Base-by-base conservation (phyloP, 2,888 invertebrate species). In the Ormyrus labotus region DNA sequence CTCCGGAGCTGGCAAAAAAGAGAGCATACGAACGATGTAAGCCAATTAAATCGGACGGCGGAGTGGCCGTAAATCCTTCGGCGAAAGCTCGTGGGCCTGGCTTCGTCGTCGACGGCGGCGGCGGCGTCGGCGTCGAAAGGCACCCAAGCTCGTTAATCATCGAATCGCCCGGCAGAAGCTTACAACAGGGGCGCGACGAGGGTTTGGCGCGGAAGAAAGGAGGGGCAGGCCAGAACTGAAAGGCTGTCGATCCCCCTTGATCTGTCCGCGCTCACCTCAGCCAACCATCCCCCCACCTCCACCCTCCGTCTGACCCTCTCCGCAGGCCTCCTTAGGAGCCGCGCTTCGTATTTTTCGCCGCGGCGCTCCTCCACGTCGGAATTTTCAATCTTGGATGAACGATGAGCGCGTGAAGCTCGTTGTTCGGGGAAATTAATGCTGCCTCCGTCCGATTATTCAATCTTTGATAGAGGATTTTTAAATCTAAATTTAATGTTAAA, bases 101-200 rank as follows among this genome's bases (percentile, higher is more conserved):
- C 34, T 34, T 4, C 34, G 34, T 34, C 34, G 34, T 34, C 34
- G 19, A 2, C 75, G 63, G 71, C 61, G 55, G 47, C 48, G 65
- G 50, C 61, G 8, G 34, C 34, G 48, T 19, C n/a, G 10, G 74
- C 71, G 78, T n/a, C 72, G 78, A 78, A 78, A 74, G 34, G 77
- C 63, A 60, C 61, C 79, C 79, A 81, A 83, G 83, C 81, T 81
- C 83, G 79, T 83, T 81, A 83, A 83, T 83, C 83, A 83, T 83
- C 79, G 77, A 83, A 81, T 83, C 81, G 80, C 69, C 77, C 60
- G 78, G 78, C 71, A 81, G 79, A 75, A 81, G 81, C 81, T 74
- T 67, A 67, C 61, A 13, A 50, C 19, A 4, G 45, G 77, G 61
- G 47, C 6, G 64, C 57, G 51, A 13, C 51, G 11, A 70, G 67